Evolutionary conservation across 2,888 invertebrate genomes (phyloP).

Genomic region (Chelonus formosanus): DNA sequence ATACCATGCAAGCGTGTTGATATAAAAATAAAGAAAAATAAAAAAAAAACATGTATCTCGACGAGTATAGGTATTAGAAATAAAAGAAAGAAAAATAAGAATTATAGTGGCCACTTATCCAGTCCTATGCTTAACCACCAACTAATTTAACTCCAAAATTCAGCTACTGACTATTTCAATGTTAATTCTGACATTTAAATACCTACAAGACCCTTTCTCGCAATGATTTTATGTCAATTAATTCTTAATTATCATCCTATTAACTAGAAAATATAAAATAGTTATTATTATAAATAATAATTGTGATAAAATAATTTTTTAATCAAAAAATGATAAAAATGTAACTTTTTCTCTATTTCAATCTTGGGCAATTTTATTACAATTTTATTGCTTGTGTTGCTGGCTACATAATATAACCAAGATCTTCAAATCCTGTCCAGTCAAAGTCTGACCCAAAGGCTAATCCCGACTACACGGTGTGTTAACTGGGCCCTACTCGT

Average conservation of each 20-base stretch:
- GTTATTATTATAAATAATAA: too few relatives aligned
- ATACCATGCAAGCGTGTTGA: constrained; percentile 3
- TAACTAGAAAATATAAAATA: too few relatives aligned
- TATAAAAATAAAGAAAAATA: constrained; percentile 1
- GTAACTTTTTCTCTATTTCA: too few relatives aligned
- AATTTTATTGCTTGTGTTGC: too few relatives aligned
- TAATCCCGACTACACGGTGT: constrained; percentile 41
- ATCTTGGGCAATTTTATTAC: too few relatives aligned
- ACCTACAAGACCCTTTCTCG: too few relatives aligned
- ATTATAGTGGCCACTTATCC: constrained; percentile 29
- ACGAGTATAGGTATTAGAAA: constrained; percentile 2
- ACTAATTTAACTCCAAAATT: constrained; percentile 23
- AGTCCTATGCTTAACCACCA: constrained; percentile 14
- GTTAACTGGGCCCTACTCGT: constrained; percentile 44
- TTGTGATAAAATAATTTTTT: too few relatives aligned
- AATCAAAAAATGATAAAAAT: too few relatives aligned
- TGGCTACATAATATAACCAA: too few relatives aligned
- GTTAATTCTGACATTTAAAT: background rate
- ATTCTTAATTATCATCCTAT: too few relatives aligned
- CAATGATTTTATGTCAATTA: too few relatives aligned
- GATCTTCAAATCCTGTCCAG: too few relatives aligned
- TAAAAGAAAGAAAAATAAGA: constrained; percentile 8
- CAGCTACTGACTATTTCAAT: constrained; percentile 15
- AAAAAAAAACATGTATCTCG: background rate
- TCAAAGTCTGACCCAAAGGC: background rate